Conservation (phyloP, 2,888 invertebrate genomes). For the Erynnis tages region DNA sequence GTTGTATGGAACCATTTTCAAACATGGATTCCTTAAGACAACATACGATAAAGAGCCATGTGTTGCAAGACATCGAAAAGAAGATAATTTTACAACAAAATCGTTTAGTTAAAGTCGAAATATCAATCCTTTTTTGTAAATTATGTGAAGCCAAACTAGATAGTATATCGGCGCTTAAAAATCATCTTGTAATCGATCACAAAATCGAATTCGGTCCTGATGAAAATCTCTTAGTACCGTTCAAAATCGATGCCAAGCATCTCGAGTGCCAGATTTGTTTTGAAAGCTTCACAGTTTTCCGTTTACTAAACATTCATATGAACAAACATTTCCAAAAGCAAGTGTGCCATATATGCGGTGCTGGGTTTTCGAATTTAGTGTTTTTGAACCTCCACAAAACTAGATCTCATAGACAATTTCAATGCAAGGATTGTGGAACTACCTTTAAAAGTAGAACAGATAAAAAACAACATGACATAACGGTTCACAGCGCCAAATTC, state of each 20-base stretch:
- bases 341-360: slow-evolving; percentile 66
- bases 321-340: slow-evolving; percentile 68
- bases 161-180: slow-evolving; percentile 41
- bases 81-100: slow-evolving; percentile 65
- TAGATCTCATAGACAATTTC: slow-evolving; percentile 47
- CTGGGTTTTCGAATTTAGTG: slow-evolving; percentile 61
- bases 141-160: slow-evolving; percentile 45
- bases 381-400: slow-evolving; percentile 64
- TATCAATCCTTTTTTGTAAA: slow-evolving; percentile 56
- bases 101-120: slow-evolving; percentile 62
- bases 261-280: slow-evolving; percentile 61
- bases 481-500: slow-evolving; percentile 40
- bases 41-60: slow-evolving; percentile 50
- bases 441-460: slow-evolving; percentile 44
- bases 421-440: slow-evolving; percentile 50
- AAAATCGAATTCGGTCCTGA: slow-evolving; percentile 42
- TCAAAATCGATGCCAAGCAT: slow-evolving; percentile 48
- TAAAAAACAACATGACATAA: slow-evolving; percentile 44
- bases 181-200: slow-evolving; percentile 50
- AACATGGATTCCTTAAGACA: slow-evolving; percentile 50
- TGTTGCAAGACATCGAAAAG: slow-evolving; percentile 53
- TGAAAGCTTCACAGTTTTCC: slow-evolving; percentile 52
- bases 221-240: slow-evolving; percentile 62
- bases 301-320: slow-evolving; percentile 64
- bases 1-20: slow-evolving; percentile 62